Evolutionary conservation across 2,888 invertebrate genomes (phyloP), one percentile per base, ranked within the genome.

Genomic region (Selenia dentaria): DNA sequence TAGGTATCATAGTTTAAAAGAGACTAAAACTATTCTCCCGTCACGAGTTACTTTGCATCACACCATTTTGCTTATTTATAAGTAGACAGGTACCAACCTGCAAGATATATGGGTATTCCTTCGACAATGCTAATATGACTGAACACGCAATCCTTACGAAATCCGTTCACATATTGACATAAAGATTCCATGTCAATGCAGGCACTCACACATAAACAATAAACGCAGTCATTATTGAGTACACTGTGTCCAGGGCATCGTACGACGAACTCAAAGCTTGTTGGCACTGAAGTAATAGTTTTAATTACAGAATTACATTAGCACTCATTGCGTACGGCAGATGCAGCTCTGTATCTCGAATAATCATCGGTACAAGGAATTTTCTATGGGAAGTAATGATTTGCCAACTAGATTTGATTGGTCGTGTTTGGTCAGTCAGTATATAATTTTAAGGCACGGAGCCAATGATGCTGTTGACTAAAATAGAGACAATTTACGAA

Each of bases 401-500:
- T 35, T 18, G 43, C 43, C 43, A 49, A 31, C 22, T 33, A 32
- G 24, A 40, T 14, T 11, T 8, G 39, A 45, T 49, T 24, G 24
- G 39, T 38, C 11, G 26, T 14, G 20, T 38, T 34, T 34, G 4
- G 16, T 16, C 16, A 33, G 28, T 32, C 20, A 20, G 20, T 40
- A 42, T 54, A 55, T 48, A 58, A 54, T 54, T 43, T 34, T 36
- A 36, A 60, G 62, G 65, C 63, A 68, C 47, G 35, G 40, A 53
- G 62, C 60, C 64, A 67, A 64, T 55, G 42, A 45, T 59, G 34
- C 44, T 62, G 53, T 59, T 62, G 51, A 53, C 54, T 55, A 63
- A 70, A 70, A 71, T 66, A 64, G 51, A 64, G 49, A 51, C 14
- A 62, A 59, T n/a, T n/a, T n/a, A n/a, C n/a, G n/a, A n/a, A n/a